Percentiles rank a stretch among this genome's conserved stretches.
phyloP scores from a whole-genome alignment of 2,888 invertebrate species.

The Cosmia trapezina region DNA sequence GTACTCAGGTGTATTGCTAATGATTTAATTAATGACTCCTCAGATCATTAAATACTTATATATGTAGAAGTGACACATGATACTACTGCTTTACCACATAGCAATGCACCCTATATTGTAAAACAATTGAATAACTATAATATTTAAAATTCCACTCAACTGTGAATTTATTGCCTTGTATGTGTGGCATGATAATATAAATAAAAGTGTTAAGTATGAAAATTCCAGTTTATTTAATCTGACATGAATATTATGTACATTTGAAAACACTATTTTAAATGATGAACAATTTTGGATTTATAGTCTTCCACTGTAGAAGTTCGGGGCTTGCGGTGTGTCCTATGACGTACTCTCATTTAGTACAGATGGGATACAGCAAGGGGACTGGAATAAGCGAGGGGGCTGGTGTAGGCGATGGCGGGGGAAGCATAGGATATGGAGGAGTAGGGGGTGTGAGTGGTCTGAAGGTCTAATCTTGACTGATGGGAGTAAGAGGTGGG shows the following conservation, averaged over 20 bases:
- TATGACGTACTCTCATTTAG: constrained; percentile 18
- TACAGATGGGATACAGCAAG: constrained; percentile 45
- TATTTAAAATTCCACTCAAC: constrained; percentile 5
- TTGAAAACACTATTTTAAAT: constrained; percentile 33
- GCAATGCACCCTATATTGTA: background rate
- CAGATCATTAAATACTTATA: constrained; percentile 5
- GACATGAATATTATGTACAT: constrained; percentile 46
- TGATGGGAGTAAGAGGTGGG: constrained; percentile 66
- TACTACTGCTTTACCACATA: constrained; percentile 4
- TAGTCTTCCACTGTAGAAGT: constrained; percentile 9
- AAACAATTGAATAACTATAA: constrained; percentile 17
- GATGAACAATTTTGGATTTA: constrained; percentile 55
- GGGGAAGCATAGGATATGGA: constrained; percentile 64
- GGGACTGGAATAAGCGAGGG: constrained; percentile 50
- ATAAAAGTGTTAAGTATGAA: constrained; percentile 40
- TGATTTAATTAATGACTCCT: background rate
- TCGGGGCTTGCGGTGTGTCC: constrained; percentile 8
- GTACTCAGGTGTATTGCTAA: background rate
- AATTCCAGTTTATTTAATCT: constrained; percentile 48
- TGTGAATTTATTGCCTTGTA: constrained; percentile 10
- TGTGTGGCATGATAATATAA: constrained; percentile 12
- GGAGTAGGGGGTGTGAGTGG: constrained; percentile 64
- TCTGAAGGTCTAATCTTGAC: constrained; percentile 68
- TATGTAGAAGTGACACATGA: constrained; percentile 5
- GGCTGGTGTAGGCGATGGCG: constrained; percentile 40